Evolutionary conservation across 2,797 vertebrate genomes (phyloP).

Genomic region (Moxostoma hubbsi): DNA sequence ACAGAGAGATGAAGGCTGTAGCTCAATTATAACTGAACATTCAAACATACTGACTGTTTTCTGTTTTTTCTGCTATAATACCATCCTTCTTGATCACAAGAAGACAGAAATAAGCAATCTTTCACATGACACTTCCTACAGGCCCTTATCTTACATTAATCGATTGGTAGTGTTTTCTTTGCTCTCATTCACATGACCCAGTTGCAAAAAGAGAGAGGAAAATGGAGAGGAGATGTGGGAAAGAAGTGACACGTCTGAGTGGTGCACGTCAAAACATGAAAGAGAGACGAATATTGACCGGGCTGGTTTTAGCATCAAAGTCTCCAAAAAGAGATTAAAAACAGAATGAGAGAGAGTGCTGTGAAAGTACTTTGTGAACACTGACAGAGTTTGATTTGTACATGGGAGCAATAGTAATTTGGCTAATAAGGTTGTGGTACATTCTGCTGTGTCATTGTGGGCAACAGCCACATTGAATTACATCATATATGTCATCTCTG

Average conservation of each 20-base stretch:
- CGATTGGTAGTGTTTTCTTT: constrained; percentile 13
- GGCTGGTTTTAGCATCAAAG: constrained; percentile 37
- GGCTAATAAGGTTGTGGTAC: constrained; percentile 19
- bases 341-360: constrained; percentile 2
- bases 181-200: constrained; percentile 25
- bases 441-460: constrained; percentile 24
- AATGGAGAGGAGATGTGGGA: constrained; percentile 16
- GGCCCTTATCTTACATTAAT: constrained; percentile 2
- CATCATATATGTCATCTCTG: neutral
- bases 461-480: neutral
- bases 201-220: constrained; percentile 28
- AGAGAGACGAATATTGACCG: constrained; percentile 31
- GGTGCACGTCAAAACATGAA: constrained; percentile 31
- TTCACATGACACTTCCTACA: neutral
- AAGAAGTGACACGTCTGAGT: constrained; percentile 25
- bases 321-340: constrained; percentile 18
- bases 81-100: neutral
- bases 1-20: too few relatives aligned
- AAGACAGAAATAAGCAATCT: neutral
- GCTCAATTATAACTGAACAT: too few relatives aligned
- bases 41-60: too few relatives aligned
- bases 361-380: constrained; percentile 17
- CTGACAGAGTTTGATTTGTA: neutral
- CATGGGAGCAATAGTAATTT: constrained; percentile 9
- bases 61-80: neutral